phyloP scores from a whole-genome alignment of 53 echinoderm and acorn worm genomes.

The Antedon mediterranea region DNA sequence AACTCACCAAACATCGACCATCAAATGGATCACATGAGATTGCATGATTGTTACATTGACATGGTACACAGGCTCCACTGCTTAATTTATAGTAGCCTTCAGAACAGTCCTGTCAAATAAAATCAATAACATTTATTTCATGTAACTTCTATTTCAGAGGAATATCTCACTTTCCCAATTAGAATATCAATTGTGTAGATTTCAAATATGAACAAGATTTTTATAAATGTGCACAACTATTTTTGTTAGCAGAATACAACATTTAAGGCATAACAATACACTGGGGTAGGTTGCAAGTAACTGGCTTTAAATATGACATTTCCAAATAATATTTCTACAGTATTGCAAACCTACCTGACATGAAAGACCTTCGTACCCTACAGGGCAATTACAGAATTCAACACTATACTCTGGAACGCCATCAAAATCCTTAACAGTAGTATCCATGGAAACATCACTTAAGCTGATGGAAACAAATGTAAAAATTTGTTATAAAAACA shows the following conservation, averaged over 20 bases:
- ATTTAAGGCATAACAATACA: too few relatives aligned
- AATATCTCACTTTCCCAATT: too few relatives aligned
- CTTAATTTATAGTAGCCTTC: conserved; percentile 49
- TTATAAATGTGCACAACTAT: too few relatives aligned
- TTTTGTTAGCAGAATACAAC: too few relatives aligned
- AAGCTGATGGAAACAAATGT: conserved; percentile 45
- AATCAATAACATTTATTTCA: background rate
- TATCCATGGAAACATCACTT: conserved; percentile 47
- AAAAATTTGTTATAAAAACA: conserved; percentile 7
- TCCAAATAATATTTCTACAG: too few relatives aligned
- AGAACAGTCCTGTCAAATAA: conserved; percentile 34
- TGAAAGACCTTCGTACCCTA: conserved; percentile 58
- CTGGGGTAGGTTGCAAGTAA: too few relatives aligned
- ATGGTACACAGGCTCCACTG: conserved; percentile 68
- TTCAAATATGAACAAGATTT: too few relatives aligned
- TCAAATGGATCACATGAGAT: conserved; percentile 39
- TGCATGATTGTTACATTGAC: conserved; percentile 78
- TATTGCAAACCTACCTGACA: conserved; percentile 49
- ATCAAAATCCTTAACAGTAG: conserved; percentile 34
- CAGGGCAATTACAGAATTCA: conserved; percentile 63
- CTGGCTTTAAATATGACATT: too few relatives aligned
- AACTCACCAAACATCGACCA: conserved; percentile 58
- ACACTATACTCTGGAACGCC: conserved; percentile 53
- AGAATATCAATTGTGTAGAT: too few relatives aligned
- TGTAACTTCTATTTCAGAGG: too few relatives aligned